Base-by-base conservation (phyloP, 2,797 vertebrate species). In the Lacerta agilis region DNA sequence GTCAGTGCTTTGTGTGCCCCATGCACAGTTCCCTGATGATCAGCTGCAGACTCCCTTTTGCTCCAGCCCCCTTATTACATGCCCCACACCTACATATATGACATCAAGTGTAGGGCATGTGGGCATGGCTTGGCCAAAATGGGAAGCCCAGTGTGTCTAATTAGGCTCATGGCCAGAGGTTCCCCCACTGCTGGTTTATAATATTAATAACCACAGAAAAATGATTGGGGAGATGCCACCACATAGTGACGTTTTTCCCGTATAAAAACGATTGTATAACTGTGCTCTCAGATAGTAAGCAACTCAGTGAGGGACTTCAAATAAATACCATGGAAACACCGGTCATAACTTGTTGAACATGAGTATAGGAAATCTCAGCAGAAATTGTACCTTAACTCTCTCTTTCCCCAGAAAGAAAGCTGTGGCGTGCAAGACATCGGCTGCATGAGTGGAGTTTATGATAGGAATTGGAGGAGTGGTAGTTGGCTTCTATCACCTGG, bases 401-500 rank as follows among this genome's bases (percentile, higher is more conserved):
- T 98, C 97, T 89, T 97, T 97, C 18, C 96, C 88, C 0, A 98
- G 96, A 85, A 98, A 98, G 93, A 97, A 98, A 13, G 97, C 97
- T 0, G 97, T 98, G 82, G 97, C 97, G 0, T 98, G 97, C 55
- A 98, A 93, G 25, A 98, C 97, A 0, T 98, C 97, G 0, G 97
- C 97, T 0, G 97, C 97, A 0, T 98, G 97, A 0, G 97, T 98
- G 64, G 97, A 98, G 93, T 98, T 98, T 98, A 81, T 98, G 97
- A 94, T 98, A 98, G 25, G 97, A 94, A 5, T 98, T 98, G 87
- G 97, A 96, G 7, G 97, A 93, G 66, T 98, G 97, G 89, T 98
- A 98, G 91, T 97, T 98, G 88, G 96, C 96, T 95, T 98, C 97
- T n/a, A 98, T 98, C 91, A 98, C 87, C 90, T 97, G 97, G 80